Percentiles rank a stretch among this genome's conserved stretches.
Conservation (phyloP, 2,888 invertebrate species). For the Acleris holmiana region DNA sequence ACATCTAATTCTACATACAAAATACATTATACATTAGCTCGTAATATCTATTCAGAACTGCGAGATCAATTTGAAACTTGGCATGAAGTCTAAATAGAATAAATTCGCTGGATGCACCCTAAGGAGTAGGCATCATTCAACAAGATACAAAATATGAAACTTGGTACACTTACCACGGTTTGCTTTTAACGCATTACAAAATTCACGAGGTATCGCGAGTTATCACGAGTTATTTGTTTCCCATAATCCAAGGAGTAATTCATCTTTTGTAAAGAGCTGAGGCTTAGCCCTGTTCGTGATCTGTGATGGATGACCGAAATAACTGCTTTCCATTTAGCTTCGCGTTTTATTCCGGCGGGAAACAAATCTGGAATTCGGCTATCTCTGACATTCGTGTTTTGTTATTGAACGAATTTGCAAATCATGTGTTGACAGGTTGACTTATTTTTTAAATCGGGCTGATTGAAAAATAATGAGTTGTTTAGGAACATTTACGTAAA, state of each 20-base stretch:
- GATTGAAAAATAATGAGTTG: no score
- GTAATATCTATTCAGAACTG: no score
- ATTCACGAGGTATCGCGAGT: slow-evolving; percentile 13
- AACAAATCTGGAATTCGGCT: slow-evolving; percentile 25
- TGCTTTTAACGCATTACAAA: neutral
- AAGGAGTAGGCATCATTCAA: neutral
- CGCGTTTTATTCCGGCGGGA: slow-evolving; percentile 25
- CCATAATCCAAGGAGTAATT: slow-evolving; percentile 40
- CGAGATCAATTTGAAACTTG: no score
- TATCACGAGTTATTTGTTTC: slow-evolving; percentile 24
- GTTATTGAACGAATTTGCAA: slow-evolving; percentile 5
- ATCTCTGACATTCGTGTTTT: slow-evolving; percentile 25
- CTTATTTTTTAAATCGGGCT: no score
- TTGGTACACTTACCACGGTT: neutral
- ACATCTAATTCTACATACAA: no score
- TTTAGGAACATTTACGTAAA: no score
- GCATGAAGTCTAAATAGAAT: no score
- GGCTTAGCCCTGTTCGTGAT: slow-evolving; percentile 18
- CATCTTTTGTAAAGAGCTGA: slow-evolving; percentile 43
- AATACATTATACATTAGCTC: no score
- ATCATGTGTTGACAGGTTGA: neutral
- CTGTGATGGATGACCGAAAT: slow-evolving; percentile 37
- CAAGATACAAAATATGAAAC: slow-evolving; percentile 1
- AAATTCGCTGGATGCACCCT: no score
- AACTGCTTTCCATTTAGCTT: slow-evolving; percentile 33